A percentile compares a stretch with the other conserved stretches of the same genome.
phyloP scores from a whole-genome alignment of 1,140 invertebrate species.

The Metopolophium dirhodum region DNA sequence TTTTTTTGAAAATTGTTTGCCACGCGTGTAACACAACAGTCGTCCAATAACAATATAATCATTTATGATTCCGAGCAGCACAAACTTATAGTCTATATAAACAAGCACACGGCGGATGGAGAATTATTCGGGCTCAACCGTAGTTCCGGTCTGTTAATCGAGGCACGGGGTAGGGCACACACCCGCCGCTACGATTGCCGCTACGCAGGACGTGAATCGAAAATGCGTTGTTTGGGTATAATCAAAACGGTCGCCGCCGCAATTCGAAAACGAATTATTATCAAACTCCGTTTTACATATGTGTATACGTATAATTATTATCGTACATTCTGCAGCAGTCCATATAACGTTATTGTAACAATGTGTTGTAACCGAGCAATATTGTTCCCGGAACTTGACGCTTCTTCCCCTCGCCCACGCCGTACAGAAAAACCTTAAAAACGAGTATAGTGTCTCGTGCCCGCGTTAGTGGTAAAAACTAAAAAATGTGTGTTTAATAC shows the following conservation, averaged over 20 bases:
- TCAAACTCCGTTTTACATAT: not conserved
- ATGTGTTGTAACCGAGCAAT: not conserved
- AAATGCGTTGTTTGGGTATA: slow-evolving; percentile 20
- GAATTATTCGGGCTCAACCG: slow-evolving; percentile 40
- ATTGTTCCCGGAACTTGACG: not conserved
- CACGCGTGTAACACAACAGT: not conserved
- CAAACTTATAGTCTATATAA: not conserved
- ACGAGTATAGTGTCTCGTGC: not conserved
- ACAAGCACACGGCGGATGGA: slow-evolving; percentile 7
- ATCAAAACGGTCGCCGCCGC: not conserved
- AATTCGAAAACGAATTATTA: not conserved
- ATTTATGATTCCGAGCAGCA: not conserved
- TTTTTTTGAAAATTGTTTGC: not conserved
- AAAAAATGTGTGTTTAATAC: not conserved
- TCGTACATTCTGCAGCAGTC: no score
- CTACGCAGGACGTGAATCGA: slow-evolving; percentile 16
- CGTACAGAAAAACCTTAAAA: not conserved
- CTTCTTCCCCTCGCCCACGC: not conserved
- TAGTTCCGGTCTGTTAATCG: slow-evolving; percentile 55
- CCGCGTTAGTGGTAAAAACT: not conserved
- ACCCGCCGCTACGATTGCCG: not conserved
- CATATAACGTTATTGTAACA: not conserved
- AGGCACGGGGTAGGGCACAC: slow-evolving; percentile 25
- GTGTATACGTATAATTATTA: no score
- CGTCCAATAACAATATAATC: not conserved